Evolutionary conservation across 2,113 vertebrate genomes (phyloP).

Genomic region (Circaetus gallicus): DNA sequence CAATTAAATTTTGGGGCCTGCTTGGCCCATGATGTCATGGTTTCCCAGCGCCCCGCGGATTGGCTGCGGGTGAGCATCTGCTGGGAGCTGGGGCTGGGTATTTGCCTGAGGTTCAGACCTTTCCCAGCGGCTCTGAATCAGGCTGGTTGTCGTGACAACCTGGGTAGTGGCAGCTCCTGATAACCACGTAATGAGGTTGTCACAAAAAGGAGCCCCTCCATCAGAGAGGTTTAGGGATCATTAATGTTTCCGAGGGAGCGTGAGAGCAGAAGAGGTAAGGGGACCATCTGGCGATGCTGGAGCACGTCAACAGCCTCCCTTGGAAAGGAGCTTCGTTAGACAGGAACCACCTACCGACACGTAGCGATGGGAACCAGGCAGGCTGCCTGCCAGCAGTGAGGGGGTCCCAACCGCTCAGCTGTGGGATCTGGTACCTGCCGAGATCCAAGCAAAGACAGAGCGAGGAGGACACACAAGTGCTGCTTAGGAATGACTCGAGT

Average conservation of each 20-base stretch:
- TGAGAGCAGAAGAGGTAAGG: slow-evolving; percentile 13
- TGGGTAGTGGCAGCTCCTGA: slow-evolving; percentile 78
- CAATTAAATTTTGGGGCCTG: slow-evolving; percentile 70
- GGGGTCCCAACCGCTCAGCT: slow-evolving; percentile 1
- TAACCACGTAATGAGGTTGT: slow-evolving; percentile 78
- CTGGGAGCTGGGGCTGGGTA: slow-evolving; percentile 82
- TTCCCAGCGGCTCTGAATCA: slow-evolving; percentile 82
- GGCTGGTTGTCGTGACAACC: slow-evolving; percentile 93
- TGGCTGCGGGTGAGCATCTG: slow-evolving; percentile 89
- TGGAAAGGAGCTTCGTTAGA: slow-evolving; percentile 14
- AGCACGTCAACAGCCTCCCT: neutral
- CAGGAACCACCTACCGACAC: slow-evolving; percentile 7
- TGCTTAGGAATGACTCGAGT: neutral
- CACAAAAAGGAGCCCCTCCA: slow-evolving; percentile 64
- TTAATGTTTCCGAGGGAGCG: slow-evolving; percentile 25
- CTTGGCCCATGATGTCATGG: slow-evolving; percentile 93
- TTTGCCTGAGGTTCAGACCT: slow-evolving; percentile 86
- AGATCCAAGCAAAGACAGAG: neutral
- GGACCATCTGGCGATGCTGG: neutral
- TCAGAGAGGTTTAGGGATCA: slow-evolving; percentile 31
- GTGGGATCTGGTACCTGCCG: neutral
- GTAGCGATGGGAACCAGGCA: slow-evolving; percentile 14
- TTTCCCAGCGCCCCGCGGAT: slow-evolving; percentile 75
- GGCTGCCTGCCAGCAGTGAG: neutral
- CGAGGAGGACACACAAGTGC: neutral